Conservation (phyloP, 2,113 vertebrate species). For the Nibea coibor region DNA sequence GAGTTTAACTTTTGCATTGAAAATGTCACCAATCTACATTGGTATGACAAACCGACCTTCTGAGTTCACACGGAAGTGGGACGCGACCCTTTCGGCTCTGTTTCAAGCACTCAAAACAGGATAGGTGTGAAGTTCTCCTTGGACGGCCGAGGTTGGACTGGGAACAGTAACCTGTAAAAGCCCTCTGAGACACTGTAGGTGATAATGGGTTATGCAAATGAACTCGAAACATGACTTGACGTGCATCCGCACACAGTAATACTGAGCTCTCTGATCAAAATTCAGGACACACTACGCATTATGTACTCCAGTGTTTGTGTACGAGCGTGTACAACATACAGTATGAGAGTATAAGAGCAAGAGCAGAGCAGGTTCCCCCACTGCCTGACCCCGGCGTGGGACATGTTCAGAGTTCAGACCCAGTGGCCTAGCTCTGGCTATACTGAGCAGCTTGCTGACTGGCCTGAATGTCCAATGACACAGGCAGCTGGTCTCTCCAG, state of each 20-base stretch:
- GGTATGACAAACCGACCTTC: constrained; percentile 1
- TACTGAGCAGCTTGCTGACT: constrained; percentile 31
- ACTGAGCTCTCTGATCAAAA: background rate
- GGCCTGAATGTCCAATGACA: constrained; percentile 39
- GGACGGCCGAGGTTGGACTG: background rate
- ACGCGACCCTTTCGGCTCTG: constrained; percentile 9
- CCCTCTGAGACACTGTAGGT: background rate
- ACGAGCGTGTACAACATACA: background rate
- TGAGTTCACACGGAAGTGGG: background rate
- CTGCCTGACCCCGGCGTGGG: constrained; percentile 21
- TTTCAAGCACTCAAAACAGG: background rate
- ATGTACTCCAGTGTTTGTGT: background rate
- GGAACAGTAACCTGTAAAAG: constrained; percentile 5
- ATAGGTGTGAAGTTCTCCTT: constrained; percentile 13
- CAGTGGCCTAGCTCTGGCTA: constrained; percentile 19
- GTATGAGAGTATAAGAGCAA: constrained; percentile 8
- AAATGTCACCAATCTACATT: constrained; percentile 16
- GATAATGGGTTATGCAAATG: background rate
- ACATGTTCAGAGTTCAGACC: constrained; percentile 40
- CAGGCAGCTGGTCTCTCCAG: constrained; percentile 54
- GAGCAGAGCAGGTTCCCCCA: background rate
- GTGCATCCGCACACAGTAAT: too few species aligned
- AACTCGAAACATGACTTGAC: background rate
- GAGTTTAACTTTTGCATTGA: background rate
- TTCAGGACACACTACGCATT: background rate